phyloP scores from a whole-genome alignment of 2,797 vertebrate species.

The Sphaeramia orbicularis region DNA sequence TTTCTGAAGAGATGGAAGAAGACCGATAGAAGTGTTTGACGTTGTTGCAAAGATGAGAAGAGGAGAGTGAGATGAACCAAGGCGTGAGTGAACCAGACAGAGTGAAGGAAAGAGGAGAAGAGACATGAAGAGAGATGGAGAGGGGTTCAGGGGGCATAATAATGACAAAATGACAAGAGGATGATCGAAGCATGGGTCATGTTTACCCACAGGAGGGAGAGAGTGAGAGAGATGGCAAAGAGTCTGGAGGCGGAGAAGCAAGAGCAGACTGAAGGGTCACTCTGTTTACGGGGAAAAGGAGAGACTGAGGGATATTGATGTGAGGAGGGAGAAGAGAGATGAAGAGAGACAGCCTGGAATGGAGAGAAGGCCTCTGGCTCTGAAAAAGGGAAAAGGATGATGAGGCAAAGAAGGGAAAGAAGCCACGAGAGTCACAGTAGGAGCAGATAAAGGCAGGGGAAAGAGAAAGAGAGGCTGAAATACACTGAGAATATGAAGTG shows the following conservation, averaged over 20 bases:
- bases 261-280: slow-evolving; percentile 73
- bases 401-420: slow-evolving; percentile 49
- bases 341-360: slow-evolving; percentile 65
- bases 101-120: slow-evolving; percentile 31
- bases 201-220: slow-evolving; percentile 74
- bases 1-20: slow-evolving; percentile 57
- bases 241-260: slow-evolving; percentile 52
- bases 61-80: slow-evolving; percentile 42
- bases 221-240: slow-evolving; percentile 52
- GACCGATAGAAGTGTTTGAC: slow-evolving; percentile 68
- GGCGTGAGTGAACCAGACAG: slow-evolving; percentile 44
- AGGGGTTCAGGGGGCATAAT: slow-evolving; percentile 68
- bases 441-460: slow-evolving; percentile 11
- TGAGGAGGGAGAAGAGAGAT: slow-evolving; percentile 62
- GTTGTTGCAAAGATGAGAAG: slow-evolving; percentile 47
- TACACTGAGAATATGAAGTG: slow-evolving; percentile 43
- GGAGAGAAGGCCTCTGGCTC: slow-evolving; percentile 62
- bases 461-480: slow-evolving; percentile 25
- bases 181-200: slow-evolving; percentile 79
- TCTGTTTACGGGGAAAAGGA: slow-evolving; percentile 63
- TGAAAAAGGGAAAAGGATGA: slow-evolving; percentile 53
- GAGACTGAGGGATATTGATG: slow-evolving; percentile 74
- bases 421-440: slow-evolving; percentile 37
- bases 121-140: slow-evolving; percentile 48
- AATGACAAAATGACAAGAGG: slow-evolving; percentile 79